Evolutionary conservation across 2,797 vertebrate species (phyloP).

Genomic region (Garrulus glandarius): DNA sequence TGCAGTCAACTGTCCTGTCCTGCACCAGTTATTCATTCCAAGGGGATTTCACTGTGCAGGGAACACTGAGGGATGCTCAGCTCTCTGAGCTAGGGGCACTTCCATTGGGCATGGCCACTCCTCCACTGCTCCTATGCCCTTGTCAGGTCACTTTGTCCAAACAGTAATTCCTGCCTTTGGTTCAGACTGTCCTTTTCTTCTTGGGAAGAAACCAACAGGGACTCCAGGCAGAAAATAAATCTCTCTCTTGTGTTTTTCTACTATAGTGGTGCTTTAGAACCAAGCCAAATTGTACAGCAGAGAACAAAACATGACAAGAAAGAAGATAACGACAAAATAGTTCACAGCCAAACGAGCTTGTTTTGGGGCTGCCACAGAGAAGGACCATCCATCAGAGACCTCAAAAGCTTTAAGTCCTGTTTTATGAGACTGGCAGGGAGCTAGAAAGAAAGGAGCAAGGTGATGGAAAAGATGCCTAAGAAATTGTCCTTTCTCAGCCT

Average conservation of each 20-base stretch:
- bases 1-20: neutral
- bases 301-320: neutral
- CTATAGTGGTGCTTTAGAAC: neutral
- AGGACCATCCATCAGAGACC: neutral
- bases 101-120: fast-evolving
- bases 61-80: neutral
- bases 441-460: neutral
- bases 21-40: neutral
- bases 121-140: neutral
- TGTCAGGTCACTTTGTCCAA: neutral
- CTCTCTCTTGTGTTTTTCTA: neutral
- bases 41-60: neutral
- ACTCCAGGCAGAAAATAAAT: slow-evolving; percentile 35
- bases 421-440: neutral
- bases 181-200: slow-evolving; percentile 37
- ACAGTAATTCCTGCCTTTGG: slow-evolving; percentile 8
- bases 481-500: neutral
- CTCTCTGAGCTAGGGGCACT: neutral
- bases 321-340: neutral
- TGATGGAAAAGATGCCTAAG: neutral
- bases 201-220: neutral
- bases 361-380: neutral
- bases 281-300: neutral
- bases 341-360: neutral
- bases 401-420: neutral